Conservation (phyloP, 2,888 invertebrate genomes). For the Subacronicta megacephala region DNA sequence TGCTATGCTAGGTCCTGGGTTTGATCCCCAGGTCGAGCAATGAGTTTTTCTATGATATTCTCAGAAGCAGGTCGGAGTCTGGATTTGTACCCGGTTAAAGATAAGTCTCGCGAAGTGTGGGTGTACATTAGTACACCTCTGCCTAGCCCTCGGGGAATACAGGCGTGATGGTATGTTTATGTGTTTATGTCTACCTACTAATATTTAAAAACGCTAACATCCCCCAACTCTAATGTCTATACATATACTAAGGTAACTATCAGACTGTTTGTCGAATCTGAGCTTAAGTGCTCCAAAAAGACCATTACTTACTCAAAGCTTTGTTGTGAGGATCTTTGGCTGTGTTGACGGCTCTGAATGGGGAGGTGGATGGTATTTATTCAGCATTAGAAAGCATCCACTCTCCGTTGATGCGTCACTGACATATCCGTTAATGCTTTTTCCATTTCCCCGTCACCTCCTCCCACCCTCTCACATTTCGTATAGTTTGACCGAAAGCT, state of each 20-base stretch:
- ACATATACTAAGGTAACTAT: slow-evolving; percentile 30
- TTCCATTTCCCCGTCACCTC: slow-evolving; percentile 85
- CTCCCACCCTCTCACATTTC: slow-evolving; percentile 62
- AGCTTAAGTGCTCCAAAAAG: slow-evolving; percentile 57
- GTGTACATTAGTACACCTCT: too few species aligned
- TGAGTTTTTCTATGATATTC: too few species aligned
- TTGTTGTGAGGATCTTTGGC: slow-evolving; percentile 60
- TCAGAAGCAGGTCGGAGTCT: too few species aligned
- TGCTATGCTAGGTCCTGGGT: too few species aligned
- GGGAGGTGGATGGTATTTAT: slow-evolving; percentile 85
- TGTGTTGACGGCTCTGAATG: slow-evolving; percentile 67
- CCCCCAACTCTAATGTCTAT: slow-evolving; percentile 26
- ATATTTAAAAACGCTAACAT: slow-evolving; percentile 23
- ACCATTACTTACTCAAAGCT: slow-evolving; percentile 55
- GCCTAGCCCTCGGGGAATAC: too few species aligned
- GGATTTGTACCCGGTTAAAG: too few species aligned
- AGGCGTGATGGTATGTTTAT: too few species aligned
- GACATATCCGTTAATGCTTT: slow-evolving; percentile 90
- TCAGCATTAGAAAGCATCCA: slow-evolving; percentile 87
- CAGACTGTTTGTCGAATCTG: slow-evolving; percentile 42
- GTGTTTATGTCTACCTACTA: slow-evolving; percentile 4
- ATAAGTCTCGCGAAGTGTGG: too few species aligned
- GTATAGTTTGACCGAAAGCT: slow-evolving; percentile 80
- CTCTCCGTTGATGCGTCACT: slow-evolving; percentile 87
- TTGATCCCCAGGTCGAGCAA: too few species aligned